Evolutionary conservation across 2,113 vertebrate genomes (phyloP), one percentile per base, ranked within the genome.

Genomic region (Anarhynchus alexandrinus): DNA sequence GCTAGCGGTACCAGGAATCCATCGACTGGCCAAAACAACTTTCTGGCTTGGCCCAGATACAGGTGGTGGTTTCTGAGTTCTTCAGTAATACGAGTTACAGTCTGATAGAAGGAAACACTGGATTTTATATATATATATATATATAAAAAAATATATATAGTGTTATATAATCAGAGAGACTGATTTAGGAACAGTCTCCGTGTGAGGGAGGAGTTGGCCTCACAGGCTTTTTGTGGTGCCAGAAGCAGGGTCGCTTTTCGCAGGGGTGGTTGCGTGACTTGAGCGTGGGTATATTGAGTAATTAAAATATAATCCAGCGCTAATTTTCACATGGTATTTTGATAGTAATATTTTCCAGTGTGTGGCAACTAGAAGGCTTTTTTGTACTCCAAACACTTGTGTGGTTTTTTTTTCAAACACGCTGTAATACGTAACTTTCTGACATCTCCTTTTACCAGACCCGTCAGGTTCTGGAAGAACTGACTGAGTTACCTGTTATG

Each of bases 401-500:
- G 40, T 42, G 40, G 12, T 10, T 4, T 12, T 12, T 55, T 77
- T 11, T 5, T n/a, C n/a, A 34, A 86, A 9, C 32, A n/a, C 0
- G 16, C 29, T 69, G 59, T 34, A 15, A 61, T 11, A 1, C 3
- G n/a, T 91, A 62, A 90, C 64, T 67, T n/a, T 11, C 42, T 93
- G 49, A 30, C 51, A 3, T 95, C 15, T 92, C 42, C 72, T 59
- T 22, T 40, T 18, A 17, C 32, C 95, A 99, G 99, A 99, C 99
- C n/a, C 99, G 99, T 2, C 99, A 99, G 96, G 99, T 99, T 62
- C 98, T 99, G 77, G 99, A 99, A 79, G 99, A 99, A 90, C 98
- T 99, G 79, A 99, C 99, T 0, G 99, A 99, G 95, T 83, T 99
- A 83, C 99, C 99, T 5, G 99, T 99, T 66, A 99, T 99, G 99